These are phyloP conservation scores for Brachypalpus laphriformis DNA, from an alignment of 2,888 invertebrate genomes.

Conservation along the genomic window DNA sequence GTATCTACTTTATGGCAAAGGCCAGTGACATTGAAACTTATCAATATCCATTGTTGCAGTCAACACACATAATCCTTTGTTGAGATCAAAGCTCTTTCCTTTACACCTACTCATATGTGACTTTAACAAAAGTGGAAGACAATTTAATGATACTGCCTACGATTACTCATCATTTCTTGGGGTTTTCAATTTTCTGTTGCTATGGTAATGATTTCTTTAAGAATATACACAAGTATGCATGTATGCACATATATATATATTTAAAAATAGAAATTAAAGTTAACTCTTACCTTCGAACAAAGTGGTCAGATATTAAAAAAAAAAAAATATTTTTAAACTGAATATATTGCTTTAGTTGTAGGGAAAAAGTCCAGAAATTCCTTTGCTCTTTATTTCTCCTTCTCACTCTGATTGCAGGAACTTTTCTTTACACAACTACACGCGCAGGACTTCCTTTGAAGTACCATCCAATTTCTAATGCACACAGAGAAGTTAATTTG, in stretches of 20 bases:
- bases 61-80: not conserved
- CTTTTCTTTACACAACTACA: constrained; percentile 28
- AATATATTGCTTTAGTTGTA: not conserved
- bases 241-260: not conserved
- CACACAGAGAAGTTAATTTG: constrained; percentile 10
- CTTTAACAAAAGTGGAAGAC: no score
- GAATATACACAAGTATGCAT: not conserved
- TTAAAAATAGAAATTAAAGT: not conserved
- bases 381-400: not conserved
- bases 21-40: not conserved
- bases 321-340: not conserved
- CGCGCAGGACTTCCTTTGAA: constrained; percentile 27
- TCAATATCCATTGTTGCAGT: not conserved
- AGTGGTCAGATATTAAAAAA: not conserved
- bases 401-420: constrained; percentile 43
- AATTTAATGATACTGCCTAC: not conserved
- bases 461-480: not conserved
- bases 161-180: not conserved
- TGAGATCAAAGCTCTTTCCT: not conserved
- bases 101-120: no score
- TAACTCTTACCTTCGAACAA: not conserved
- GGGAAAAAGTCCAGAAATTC: constrained; percentile 6
- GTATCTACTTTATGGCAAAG: not conserved
- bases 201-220: not conserved
- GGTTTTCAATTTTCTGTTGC: not conserved